Evolutionary conservation across 2,113 vertebrate species (phyloP), one percentile per base, ranked within the genome.

Genomic region (Siniperca chuatsi): DNA sequence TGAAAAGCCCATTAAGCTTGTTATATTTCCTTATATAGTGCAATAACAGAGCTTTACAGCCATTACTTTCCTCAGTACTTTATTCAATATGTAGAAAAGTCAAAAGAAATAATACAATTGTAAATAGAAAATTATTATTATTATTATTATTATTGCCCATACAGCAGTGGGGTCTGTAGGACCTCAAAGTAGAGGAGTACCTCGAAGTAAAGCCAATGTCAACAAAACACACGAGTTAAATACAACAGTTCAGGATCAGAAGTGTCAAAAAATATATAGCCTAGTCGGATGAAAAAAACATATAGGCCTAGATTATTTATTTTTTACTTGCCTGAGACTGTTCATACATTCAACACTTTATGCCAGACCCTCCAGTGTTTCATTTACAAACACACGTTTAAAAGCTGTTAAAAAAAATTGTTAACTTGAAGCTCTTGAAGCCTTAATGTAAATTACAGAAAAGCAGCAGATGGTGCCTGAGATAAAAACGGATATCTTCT

Each of bases 401-500:
- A 60, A 78, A 57, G 2, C 20, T 50, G 55, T 66, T 42, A 4
- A 8, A 29, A 25, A 57, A 50, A 76, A 25, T 25, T 57, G 44
- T 64, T 46, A 50, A 60, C 2, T 29, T 25, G 29, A 9, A 60
- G 57, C 57, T 7, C 2, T 29, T 25, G 29, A 9, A 60, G 57
- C 57, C 9, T 60, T 21, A 33, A 73, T 12, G 16, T 33, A 60
- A 66, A 82, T 50, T 1, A 1, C 16, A 67, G 68, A 42, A 25
- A 50, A 70, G 73, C 55, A 81, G 78, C 72, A 50, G 48, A 77
- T 33, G 58, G 69, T 29, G 42, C 18, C 62, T 75, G 58, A 33
- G 72, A 79, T 79, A 70, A 58, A 85, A 83, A 69, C 25, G 23
- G 44, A 42, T 86, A 50, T 81, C 83, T 80, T 12, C 89, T 87